Base-by-base conservation (phyloP, 1,140 invertebrate genomes). In the Macrocentrus cingulum region DNA sequence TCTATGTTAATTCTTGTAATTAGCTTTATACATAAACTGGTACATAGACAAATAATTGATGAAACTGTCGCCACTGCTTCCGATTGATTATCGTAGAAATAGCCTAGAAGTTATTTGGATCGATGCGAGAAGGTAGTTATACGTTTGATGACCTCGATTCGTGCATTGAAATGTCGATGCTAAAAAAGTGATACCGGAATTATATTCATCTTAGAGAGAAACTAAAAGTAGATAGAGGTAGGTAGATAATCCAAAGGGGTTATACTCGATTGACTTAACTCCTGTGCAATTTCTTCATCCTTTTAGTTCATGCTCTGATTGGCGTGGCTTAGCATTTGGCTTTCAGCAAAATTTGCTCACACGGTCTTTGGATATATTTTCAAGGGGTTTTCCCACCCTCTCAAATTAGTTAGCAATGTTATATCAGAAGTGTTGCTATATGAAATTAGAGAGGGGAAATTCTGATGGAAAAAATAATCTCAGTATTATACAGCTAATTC, bases 131-230 rank as follows among this genome's bases (percentile, higher is more conserved):
- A n/a, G 45, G 23, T 23, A 25, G 19, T 48, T 2, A 19, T 48
- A 48, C 45, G 45, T 48, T 13, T 48, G 45, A 48, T 23, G 49
- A 32, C 49, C 25, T 51, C 25, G 37, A 51, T 19, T n/a, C 32
- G 4, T 51, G n/a, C n/a, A 20, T 37, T 16, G 11, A 34, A 37
- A 36, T 37, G 32, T 51, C 49, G 37, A 34, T 51, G 18, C 19
- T 32, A 50, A 13, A 18, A n/a, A 2, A n/a, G 29, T 25, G 19
- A 4, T 3, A 20, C 42, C 16, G 22, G 16, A 16, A n/a, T 45
- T 19, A 7, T 19, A 9, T 41, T 41, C 15, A 18, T 44, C 1
- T 44, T 11, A 4, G 11, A 44, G 42, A n/a, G n/a, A n/a, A n/a
- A n/a, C n/a, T n/a, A n/a, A n/a, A n/a, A n/a, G n/a, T n/a, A n/a